These are phyloP conservation scores for Octodonta nipae DNA, from an alignment of 2,888 invertebrate species.

Conservation along the genomic window DNA sequence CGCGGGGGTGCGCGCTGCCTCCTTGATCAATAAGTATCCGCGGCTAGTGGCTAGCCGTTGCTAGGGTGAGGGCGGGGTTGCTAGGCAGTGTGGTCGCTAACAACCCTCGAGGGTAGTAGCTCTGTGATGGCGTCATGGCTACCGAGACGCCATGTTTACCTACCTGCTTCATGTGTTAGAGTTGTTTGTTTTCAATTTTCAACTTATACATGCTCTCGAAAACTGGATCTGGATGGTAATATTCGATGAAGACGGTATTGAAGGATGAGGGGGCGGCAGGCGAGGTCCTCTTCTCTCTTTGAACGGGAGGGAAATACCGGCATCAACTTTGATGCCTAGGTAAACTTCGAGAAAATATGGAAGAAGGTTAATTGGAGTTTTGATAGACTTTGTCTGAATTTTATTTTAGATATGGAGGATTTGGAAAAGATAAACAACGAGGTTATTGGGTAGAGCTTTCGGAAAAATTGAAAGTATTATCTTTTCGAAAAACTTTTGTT, in stretches of 20 bases:
- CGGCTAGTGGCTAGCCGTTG: slow-evolving; percentile 42
- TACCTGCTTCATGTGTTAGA: slow-evolving; percentile 33
- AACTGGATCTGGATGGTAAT: slow-evolving; percentile 7
- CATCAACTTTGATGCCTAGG: slow-evolving; percentile 2
- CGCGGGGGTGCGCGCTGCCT: slow-evolving; percentile 20
- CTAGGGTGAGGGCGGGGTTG: slow-evolving; percentile 40
- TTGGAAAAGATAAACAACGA: too few relatives aligned
- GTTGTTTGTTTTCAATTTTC: slow-evolving; percentile 35
- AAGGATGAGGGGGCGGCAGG: too few relatives aligned
- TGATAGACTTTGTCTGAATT: slow-evolving; percentile 6
- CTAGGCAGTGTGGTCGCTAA: slow-evolving; percentile 41
- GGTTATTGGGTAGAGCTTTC: too few relatives aligned
- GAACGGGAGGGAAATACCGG: slow-evolving; percentile 1
- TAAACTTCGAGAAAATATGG: slow-evolving; percentile 5
- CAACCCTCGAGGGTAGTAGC: slow-evolving; percentile 37
- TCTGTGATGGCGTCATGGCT: slow-evolving; percentile 35
- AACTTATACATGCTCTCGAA: slow-evolving; percentile 26
- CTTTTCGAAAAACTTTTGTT: too few relatives aligned
- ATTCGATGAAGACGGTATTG: slow-evolving; percentile 6
- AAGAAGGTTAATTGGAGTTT: slow-evolving; percentile 6
- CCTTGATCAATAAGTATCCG: slow-evolving; percentile 40
- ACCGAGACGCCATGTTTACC: slow-evolving; percentile 36
- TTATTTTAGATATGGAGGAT: slow-evolving; percentile 3
- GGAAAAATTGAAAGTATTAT: too few relatives aligned
- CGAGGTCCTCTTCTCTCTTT: too few relatives aligned